phyloP scores from a whole-genome alignment of 2,113 vertebrate genomes.

The Limnothrissa miodon region DNA sequence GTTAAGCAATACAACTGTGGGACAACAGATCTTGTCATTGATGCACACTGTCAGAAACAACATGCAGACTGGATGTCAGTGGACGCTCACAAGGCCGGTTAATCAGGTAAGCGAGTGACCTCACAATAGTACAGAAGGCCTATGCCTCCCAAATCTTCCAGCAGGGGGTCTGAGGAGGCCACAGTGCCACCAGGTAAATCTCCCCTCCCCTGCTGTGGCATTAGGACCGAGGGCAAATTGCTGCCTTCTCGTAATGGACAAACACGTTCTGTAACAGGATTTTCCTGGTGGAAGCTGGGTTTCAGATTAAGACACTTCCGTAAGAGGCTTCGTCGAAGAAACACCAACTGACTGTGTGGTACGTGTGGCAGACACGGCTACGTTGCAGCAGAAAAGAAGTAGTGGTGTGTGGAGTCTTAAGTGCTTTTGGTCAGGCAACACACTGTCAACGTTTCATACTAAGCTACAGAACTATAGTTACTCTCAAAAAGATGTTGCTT shows the following conservation, averaged over 20 bases:
- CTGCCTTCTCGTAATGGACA: not conserved
- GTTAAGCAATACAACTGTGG: too few species aligned
- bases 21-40: too few species aligned
- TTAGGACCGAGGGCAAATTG: not conserved
- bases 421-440: not conserved
- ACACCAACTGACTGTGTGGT: not conserved
- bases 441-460: not conserved
- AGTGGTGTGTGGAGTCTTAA: not conserved
- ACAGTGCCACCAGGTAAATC: not conserved
- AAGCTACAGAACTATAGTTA: not conserved
- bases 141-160: too few species aligned
- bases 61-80: too few species aligned
- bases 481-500: not conserved
- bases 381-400: not conserved
- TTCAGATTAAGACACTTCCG: not conserved
- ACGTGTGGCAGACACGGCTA: not conserved
- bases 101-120: too few species aligned
- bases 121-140: too few species aligned
- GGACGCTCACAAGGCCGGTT: too few species aligned
- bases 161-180: not conserved
- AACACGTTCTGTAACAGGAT: not conserved
- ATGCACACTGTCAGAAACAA: too few species aligned
- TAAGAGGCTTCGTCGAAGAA: not conserved
- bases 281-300: not conserved
- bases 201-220: not conserved